Conservation (phyloP, 1,140 invertebrate genomes). For the Bradynema listronoti region DNA sequence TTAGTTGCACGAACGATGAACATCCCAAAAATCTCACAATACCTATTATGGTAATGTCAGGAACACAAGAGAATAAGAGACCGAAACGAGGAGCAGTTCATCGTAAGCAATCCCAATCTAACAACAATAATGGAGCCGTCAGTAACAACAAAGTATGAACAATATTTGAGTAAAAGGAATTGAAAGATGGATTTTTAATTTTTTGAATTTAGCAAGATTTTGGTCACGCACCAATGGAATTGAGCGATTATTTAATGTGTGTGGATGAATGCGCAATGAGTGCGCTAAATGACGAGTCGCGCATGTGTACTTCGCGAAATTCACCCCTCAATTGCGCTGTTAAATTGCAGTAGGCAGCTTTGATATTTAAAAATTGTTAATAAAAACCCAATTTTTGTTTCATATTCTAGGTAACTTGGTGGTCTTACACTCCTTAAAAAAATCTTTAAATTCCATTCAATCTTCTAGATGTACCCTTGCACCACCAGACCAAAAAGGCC, state of each 20-base stretch:
- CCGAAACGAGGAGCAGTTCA: neutral
- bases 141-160: neutral
- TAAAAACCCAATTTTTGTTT: neutral
- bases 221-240: constrained; percentile 32
- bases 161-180: neutral
- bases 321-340: constrained; percentile 51
- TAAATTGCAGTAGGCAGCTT: constrained; percentile 52
- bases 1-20: constrained; percentile 38
- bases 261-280: constrained; percentile 52
- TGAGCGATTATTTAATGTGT: constrained; percentile 42
- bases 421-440: constrained; percentile 11
- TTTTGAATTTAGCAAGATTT: constrained; percentile 24
- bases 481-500: constrained; percentile 45
- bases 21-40: constrained; percentile 44
- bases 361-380: constrained; percentile 8
- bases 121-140: neutral
- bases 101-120: neutral
- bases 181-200: constrained; percentile 2
- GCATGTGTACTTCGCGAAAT: constrained; percentile 26
- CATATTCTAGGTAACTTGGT: neutral
- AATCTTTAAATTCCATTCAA: constrained; percentile 11
- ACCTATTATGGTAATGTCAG: constrained; percentile 39
- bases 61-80: neutral
- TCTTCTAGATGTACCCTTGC: constrained; percentile 52
- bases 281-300: constrained; percentile 36